Base-by-base conservation (phyloP, 2,888 invertebrate species). In the Hemistola chrysoprasaria region DNA sequence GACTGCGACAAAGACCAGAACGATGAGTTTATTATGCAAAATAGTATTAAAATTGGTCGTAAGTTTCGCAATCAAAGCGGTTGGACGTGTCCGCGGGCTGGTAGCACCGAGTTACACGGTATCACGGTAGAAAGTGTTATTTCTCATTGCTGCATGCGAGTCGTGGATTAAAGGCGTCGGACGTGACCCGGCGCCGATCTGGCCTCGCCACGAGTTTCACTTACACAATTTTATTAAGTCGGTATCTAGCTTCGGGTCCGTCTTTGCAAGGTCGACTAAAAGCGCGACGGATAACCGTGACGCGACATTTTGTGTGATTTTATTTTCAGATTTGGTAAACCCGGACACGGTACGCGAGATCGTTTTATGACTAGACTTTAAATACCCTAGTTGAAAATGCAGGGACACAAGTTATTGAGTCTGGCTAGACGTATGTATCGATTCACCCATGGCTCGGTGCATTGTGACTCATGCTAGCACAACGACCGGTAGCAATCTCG, bases 101-200 rank as follows among this genome's bases (percentile, higher is more conserved):
- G 47, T 53, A 52, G 43, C 45, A 52, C 16, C 16, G 16, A 16
- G 16, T 16, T 16, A 16, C 16, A 16, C 16, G 16, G 16, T 16
- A 16, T 16, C 16, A 4, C 40, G 48, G 50, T 75, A 66, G 73
- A 76, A 73, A 74, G 75, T 71, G 66, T 62, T 67, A 56, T 55
- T 54, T 46, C 52, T 58, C 33, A 34, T 42, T 22, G 47, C 39
- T 48, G 52, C 59, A 59, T 62, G 58, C 59, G 52, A 50, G 48
- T 55, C 59, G 39, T 34, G 66, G 70, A 71, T 74, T 70, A 71
- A 11, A 59, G 51, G 53, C 58, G 51, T 56, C 56, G 37, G 45
- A 55, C 53, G 52, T 47, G 54, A 48, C 53, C 34, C 37, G 37
- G 40, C 36, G 41, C 47, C 41, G 29, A 3, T 10, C 36, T 37